phyloP scores from a whole-genome alignment of 1,140 invertebrate genomes.

The Tribolium castaneum region DNA sequence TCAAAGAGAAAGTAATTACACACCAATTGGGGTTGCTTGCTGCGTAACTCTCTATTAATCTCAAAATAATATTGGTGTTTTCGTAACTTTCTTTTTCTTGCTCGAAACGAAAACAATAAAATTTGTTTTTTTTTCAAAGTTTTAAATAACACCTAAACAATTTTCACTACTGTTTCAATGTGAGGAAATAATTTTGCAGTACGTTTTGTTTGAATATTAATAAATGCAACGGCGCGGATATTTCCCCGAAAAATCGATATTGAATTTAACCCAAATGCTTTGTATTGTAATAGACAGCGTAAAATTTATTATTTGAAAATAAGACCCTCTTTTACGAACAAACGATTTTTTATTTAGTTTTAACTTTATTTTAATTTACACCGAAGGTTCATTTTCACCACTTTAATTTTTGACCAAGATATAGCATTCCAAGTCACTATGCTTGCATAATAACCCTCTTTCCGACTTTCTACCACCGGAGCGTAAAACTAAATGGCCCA shows the following conservation, averaged over 20 bases:
- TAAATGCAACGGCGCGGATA: too few relatives aligned
- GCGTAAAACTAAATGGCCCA: constrained; percentile 13
- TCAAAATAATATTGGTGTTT: background rate
- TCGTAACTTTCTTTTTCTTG: background rate
- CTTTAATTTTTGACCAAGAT: constrained; percentile 1
- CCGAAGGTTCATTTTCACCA: background rate
- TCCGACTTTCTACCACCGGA: background rate
- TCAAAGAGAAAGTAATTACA: background rate
- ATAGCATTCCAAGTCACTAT: background rate
- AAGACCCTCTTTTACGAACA: too few relatives aligned
- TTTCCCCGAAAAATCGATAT: too few relatives aligned
- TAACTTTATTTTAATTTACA: background rate
- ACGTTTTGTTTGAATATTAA: too few relatives aligned
- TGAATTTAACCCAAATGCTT: too few relatives aligned
- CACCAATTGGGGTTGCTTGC: background rate
- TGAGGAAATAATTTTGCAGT: too few relatives aligned
- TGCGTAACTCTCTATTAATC: background rate
- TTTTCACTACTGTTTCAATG: background rate
- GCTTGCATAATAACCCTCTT: background rate
- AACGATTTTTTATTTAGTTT: too few relatives aligned
- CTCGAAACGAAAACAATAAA: background rate
- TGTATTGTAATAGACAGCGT: too few relatives aligned
- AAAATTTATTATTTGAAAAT: too few relatives aligned
- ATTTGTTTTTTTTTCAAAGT: too few relatives aligned
- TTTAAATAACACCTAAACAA: background rate